These are phyloP conservation scores for Volucella inanis DNA, from an alignment of 2,888 invertebrate genomes.

Conservation along the genomic window DNA sequence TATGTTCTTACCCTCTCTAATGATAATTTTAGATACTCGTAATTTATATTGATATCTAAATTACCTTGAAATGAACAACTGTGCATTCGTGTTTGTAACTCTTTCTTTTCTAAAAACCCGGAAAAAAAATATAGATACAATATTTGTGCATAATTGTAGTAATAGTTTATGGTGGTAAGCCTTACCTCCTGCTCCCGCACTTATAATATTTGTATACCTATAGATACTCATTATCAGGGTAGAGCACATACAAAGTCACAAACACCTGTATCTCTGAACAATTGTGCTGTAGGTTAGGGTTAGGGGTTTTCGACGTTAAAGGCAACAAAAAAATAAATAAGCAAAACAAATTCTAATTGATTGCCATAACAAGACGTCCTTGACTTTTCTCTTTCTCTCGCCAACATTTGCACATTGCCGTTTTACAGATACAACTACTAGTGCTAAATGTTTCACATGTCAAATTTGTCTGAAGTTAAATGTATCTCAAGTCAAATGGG, in stretches of 20 bases:
- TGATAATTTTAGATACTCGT: neutral
- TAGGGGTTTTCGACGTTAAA: neutral
- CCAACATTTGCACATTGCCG: constrained; percentile 16
- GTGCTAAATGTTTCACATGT: constrained; percentile 36
- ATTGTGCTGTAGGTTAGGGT: constrained; percentile 12
- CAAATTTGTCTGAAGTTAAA: constrained; percentile 22
- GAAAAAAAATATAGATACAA: constrained; percentile 30
- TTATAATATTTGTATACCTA: constrained; percentile 16
- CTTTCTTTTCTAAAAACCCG: constrained; percentile 46
- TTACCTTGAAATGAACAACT: constrained; percentile 52
- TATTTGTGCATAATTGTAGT: neutral
- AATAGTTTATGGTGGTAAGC: neutral
- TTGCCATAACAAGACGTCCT: constrained; percentile 68
- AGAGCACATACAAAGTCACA: neutral
- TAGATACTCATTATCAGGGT: constrained; percentile 12
- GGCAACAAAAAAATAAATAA: constrained; percentile 9
- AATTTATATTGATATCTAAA: constrained; percentile 22
- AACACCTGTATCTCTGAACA: constrained; percentile 52
- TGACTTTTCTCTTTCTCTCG: constrained; percentile 50
- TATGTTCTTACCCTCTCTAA: neutral
- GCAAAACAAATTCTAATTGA: constrained; percentile 33
- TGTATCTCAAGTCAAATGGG: constrained; percentile 20
- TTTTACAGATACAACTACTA: neutral
- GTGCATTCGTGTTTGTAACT: constrained; percentile 9
- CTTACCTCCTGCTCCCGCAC: constrained; percentile 8